Evolutionary conservation across 23 tunicate genomes (phyloP).

Genomic region (Trididemnum nubilum): DNA sequence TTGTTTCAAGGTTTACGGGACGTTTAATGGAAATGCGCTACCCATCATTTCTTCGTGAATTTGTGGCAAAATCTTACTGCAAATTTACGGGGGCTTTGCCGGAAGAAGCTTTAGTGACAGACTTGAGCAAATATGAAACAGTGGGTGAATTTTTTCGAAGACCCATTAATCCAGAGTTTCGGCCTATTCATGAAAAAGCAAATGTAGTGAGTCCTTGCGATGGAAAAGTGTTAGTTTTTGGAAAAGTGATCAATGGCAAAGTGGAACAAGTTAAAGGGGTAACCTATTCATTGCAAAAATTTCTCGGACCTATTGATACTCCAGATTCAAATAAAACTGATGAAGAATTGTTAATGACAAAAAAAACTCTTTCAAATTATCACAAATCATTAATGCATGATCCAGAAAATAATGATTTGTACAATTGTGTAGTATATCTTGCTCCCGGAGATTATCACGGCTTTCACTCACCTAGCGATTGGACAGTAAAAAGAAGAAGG

Average conservation of each 20-base stretch:
- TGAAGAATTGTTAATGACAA: not conserved
- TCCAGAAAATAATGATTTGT: conserved; percentile 73
- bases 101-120: conserved; percentile 78
- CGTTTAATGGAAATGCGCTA: conserved; percentile 21
- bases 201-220: conserved; percentile 71
- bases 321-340: conserved; percentile 34
- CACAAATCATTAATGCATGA: conserved; percentile 62
- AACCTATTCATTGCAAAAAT: conserved; percentile 73
- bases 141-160: conserved; percentile 79
- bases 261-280: conserved; percentile 94
- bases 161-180: conserved; percentile 50
- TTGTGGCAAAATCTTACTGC: conserved; percentile 31
- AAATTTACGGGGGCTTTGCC: conserved; percentile 50
- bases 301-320: conserved; percentile 72
- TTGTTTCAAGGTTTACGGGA: conserved; percentile 69
- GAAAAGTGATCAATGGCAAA: conserved; percentile 48
- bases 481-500: conserved; percentile 69
- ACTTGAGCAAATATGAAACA: conserved; percentile 52
- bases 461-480: conserved; percentile 88
- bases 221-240: conserved; percentile 74
- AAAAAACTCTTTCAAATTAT: conserved; percentile 27
- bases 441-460: conserved; percentile 95
- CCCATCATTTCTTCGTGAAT: conserved; percentile 4
- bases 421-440: conserved; percentile 85
- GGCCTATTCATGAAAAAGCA: conserved; percentile 54